Evolutionary conservation across 2,888 invertebrate species (phyloP).

Genomic region (Arctia plantaginis): DNA sequence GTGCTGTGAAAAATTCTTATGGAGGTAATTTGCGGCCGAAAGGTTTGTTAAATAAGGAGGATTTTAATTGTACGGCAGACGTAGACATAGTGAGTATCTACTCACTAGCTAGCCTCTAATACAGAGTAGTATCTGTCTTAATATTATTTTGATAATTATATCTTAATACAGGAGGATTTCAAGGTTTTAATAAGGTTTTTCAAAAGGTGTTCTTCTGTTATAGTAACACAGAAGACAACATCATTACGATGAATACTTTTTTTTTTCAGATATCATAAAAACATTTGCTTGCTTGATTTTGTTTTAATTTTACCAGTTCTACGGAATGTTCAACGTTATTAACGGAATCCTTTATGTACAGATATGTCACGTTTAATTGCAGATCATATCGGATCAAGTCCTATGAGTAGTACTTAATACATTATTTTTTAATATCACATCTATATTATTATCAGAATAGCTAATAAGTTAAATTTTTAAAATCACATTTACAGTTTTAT

Average conservation of each 20-base stretch:
- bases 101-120: too few relatives aligned
- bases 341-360: conserved; percentile 35
- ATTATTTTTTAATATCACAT: background rate
- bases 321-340: conserved; percentile 47
- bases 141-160: background rate
- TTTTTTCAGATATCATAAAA: background rate
- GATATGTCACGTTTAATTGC: conserved; percentile 49
- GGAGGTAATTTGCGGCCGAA: conserved; percentile 32
- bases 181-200: background rate
- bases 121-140: too few relatives aligned
- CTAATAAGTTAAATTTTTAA: too few relatives aligned
- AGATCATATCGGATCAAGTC: conserved; percentile 42
- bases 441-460: too few relatives aligned
- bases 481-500: too few relatives aligned
- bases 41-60: conserved; percentile 1
- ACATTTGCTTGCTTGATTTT: background rate
- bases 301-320: conserved; percentile 34
- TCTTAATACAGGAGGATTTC: background rate
- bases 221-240: background rate
- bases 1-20: conserved; percentile 44
- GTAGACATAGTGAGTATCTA: background rate
- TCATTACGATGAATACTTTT: background rate
- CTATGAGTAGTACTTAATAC: background rate
- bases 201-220: background rate
- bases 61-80: background rate